Percentiles rank a stretch among this genome's conserved stretches.
phyloP scores from a whole-genome alignment of 35 echinoderm and acorn worm species.

The Diadema setosum region DNA sequence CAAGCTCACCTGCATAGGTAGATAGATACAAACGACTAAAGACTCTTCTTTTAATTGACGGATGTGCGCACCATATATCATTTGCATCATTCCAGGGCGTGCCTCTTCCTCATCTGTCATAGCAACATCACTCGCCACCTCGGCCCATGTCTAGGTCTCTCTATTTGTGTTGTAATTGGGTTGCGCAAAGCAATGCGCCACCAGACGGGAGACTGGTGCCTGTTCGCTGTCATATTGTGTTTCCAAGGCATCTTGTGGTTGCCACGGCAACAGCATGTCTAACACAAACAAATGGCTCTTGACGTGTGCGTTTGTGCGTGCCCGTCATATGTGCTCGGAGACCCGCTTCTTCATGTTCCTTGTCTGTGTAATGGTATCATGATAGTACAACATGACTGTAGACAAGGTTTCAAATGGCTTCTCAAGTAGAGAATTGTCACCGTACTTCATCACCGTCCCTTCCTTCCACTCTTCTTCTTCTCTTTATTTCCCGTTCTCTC shows the following conservation, averaged over 20 bases:
- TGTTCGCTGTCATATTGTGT: neutral
- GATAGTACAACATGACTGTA: neutral
- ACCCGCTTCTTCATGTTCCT: neutral
- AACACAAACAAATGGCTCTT: conserved; percentile 1
- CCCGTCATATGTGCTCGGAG: neutral
- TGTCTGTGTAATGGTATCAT: neutral
- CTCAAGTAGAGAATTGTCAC: too few species aligned
- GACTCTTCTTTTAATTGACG: too few species aligned
- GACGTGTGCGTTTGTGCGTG: neutral
- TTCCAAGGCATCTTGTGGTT: neutral
- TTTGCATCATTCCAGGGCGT: too few species aligned
- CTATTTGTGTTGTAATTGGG: conserved; percentile 10
- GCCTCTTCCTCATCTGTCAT: too few species aligned
- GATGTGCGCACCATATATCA: too few species aligned
- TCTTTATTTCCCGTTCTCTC: neutral
- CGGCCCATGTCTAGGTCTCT: neutral
- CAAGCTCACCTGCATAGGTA: too few species aligned
- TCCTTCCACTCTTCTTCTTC: neutral
- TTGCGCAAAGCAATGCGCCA: neutral
- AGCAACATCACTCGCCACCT: too few species aligned
- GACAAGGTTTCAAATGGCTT: too few species aligned
- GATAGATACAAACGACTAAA: too few species aligned
- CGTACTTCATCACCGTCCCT: too few species aligned
- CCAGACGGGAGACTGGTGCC: neutral
- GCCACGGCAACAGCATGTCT: neutral